phyloP scores from a whole-genome alignment of 1,140 invertebrate species.

The Phymorhynchus buccinoides region DNA sequence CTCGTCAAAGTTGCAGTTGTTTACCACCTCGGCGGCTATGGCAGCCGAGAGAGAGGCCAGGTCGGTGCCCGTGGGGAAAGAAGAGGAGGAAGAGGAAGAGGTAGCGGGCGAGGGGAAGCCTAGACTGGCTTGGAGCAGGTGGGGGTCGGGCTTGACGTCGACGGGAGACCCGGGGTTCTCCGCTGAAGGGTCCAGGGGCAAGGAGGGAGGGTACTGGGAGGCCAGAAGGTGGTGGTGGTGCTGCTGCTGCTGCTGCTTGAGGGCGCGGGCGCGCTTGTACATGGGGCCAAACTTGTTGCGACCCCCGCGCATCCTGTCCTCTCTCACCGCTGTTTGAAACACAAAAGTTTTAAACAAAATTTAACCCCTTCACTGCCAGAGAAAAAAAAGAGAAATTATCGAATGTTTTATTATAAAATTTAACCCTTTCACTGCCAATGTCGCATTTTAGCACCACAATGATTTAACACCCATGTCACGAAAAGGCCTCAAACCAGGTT shows the following conservation, averaged over 20 bases:
- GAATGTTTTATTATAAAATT: no score
- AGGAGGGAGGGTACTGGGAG: conserved; percentile 51
- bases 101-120: conserved; percentile 49
- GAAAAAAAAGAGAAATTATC: no score
- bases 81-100: conserved; percentile 31
- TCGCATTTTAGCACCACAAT: no score
- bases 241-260: conserved; percentile 91
- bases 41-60: conserved; percentile 36
- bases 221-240: conserved; percentile 64
- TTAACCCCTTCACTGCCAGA: no score
- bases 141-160: conserved; percentile 67
- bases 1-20: not conserved
- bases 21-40: conserved; percentile 30
- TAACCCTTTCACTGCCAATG: no score
- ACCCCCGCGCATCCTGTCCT: conserved; percentile 97
- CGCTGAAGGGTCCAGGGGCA: conserved; percentile 49
- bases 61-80: conserved; percentile 23
- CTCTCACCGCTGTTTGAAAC: conserved; percentile 87
- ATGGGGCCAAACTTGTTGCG: conserved; percentile 99
- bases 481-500: no score
- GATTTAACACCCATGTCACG: no score
- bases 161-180: conserved; percentile 49
- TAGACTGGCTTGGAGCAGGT: conserved; percentile 54
- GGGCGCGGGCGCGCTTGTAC: conserved; percentile 97
- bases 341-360: no score